Evolutionary conservation across 23 tunicate genomes (phyloP).

Genomic region (Clavelina lepadiformis): DNA sequence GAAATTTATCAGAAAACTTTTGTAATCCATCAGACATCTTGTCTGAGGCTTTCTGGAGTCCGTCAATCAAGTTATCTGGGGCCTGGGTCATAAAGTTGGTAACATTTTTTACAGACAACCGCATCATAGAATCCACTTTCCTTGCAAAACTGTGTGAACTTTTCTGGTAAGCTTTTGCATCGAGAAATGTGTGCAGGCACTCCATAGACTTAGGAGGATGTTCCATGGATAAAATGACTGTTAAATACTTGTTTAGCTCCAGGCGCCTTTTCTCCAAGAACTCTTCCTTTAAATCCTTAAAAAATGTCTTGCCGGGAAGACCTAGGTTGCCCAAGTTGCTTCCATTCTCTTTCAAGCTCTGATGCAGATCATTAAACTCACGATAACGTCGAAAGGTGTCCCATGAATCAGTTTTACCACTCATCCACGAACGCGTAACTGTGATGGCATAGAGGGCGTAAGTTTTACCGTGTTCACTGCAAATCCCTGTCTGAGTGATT

Average conservation of each 20-base stretch:
- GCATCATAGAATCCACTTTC: constrained; percentile 83
- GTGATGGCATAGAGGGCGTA: constrained; percentile 89
- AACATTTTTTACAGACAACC: constrained; percentile 57
- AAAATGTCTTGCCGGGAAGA: constrained; percentile 81
- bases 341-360: constrained; percentile 79
- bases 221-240: constrained; percentile 28
- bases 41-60: constrained; percentile 82
- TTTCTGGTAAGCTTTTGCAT: constrained; percentile 88
- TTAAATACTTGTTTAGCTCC: constrained; percentile 66
- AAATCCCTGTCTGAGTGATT: constrained; percentile 89
- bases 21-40: constrained; percentile 72
- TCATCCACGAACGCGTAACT: constrained; percentile 49
- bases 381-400: constrained; percentile 86
- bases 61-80: constrained; percentile 85
- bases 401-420: constrained; percentile 66
- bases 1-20: constrained; percentile 47
- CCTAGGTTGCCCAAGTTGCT: constrained; percentile 53
- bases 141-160: constrained; percentile 66
- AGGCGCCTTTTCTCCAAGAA: constrained; percentile 68
- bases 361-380: constrained; percentile 82
- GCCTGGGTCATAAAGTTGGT: constrained; percentile 80
- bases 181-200: constrained; percentile 73
- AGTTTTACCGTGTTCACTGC: constrained; percentile 89
- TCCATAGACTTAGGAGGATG: constrained; percentile 68
- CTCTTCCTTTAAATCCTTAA: constrained; percentile 83